Percentiles rank a stretch among this genome's conserved stretches.
phyloP scores from a whole-genome alignment of 2,797 vertebrate genomes.

The Enteromius afrohamiltoni region DNA sequence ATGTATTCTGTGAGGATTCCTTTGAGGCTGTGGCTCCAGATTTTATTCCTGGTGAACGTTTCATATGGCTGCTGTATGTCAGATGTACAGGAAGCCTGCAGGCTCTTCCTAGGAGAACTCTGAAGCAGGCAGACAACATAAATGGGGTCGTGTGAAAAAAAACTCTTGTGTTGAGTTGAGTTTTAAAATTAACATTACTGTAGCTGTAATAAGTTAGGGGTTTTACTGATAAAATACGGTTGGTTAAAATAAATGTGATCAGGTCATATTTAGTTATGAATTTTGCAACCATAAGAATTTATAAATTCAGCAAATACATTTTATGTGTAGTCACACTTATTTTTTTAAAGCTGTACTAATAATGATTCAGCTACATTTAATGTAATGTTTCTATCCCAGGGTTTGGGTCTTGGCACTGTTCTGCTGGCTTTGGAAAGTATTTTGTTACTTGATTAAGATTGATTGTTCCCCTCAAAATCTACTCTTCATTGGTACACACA shows the following conservation, averaged over 20 bases:
- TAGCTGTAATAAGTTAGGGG: not conserved
- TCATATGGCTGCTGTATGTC: slow-evolving; percentile 69
- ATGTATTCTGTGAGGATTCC: slow-evolving; percentile 77
- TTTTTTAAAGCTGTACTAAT: not conserved
- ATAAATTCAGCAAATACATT: not conserved
- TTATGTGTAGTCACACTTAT: not conserved
- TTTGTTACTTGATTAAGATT: not conserved
- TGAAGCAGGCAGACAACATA: slow-evolving; percentile 77
- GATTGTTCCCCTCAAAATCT: too few species aligned
- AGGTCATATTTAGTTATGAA: not conserved
- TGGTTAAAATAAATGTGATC: too few species aligned
- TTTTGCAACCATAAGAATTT: not conserved
- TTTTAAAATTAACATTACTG: slow-evolving; percentile 71
- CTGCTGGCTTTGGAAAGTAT: not conserved
- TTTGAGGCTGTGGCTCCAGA: slow-evolving; percentile 64
- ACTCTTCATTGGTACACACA: not conserved
- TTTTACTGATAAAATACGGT: not conserved
- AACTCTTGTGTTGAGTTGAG: slow-evolving; percentile 73
- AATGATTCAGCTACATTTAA: not conserved
- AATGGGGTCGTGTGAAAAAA: slow-evolving; percentile 77
- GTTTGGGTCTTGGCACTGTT: not conserved
- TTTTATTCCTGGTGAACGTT: slow-evolving; percentile 57
- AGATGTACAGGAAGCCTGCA: slow-evolving; percentile 81
- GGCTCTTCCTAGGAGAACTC: slow-evolving; percentile 76
- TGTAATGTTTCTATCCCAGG: not conserved